Base-by-base conservation (phyloP, 2,888 invertebrate genomes). In the Prenolepis imparis region DNA sequence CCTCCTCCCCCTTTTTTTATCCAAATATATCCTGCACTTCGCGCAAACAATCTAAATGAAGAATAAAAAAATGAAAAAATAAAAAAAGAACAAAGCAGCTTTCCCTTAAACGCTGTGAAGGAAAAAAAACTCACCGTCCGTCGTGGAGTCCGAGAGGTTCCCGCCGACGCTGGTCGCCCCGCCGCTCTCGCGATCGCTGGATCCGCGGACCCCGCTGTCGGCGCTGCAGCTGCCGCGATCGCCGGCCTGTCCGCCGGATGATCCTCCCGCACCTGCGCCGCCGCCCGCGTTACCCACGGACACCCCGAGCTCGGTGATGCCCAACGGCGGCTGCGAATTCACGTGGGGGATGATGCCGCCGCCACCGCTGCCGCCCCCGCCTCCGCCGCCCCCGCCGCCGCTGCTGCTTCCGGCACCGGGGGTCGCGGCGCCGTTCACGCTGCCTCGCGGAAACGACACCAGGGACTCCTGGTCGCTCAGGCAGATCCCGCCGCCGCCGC, bases 201-300 rank as follows among this genome's bases (percentile, higher is more conserved):
- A 97, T 93, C 97, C 97, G 92, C 98, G 96, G 24, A 98, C 97
- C 6, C 98, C 98, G 36, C 98, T 98, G 94, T 98, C 98, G 18
- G 98, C 98, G 92, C 98, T 98, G 95, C 98, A 98, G 92, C 98
- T 98, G 86, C 98, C 98, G 61, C 98, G 95, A 93, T 98, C 98
- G 1, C 96, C 96, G 0, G 96, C 95, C 82, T 94, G 92, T 92
- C 93, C 88, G 94, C 95, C 89, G 95, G 93, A 52, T 96, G 96
- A 88, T 95, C 96, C 61, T 95, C 96, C 78, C 94, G 95, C 15
- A 95, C 95, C 68, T 95, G 95, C 18, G 94, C 95, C 88, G 67
- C 90, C 86, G 81, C 89, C 89, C 61, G 90, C 89, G 75, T 89
- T 90, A 72, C 90, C 88, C 28, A 90, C 88, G 55, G 90, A 90